Conservation (phyloP, 2,797 vertebrate species). For the Galaxias olidus region DNA sequence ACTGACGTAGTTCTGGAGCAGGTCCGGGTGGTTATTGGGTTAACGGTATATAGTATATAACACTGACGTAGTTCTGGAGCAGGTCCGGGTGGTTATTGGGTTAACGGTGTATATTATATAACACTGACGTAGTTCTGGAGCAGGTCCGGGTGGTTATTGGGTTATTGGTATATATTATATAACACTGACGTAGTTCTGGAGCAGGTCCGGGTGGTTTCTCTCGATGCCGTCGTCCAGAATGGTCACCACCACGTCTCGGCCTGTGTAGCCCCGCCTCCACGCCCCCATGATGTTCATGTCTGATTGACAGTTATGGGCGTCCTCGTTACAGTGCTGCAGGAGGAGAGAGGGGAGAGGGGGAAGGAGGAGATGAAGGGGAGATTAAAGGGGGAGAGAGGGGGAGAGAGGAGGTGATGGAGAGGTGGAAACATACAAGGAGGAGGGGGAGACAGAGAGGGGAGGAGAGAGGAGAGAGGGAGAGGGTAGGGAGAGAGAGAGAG, state of each 20-base stretch:
- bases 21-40: too few species aligned
- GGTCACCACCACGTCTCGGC: slow-evolving; percentile 96
- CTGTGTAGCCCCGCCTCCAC: slow-evolving; percentile 97
- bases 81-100: too few species aligned
- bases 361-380: slow-evolving; percentile 1
- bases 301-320: slow-evolving; percentile 93
- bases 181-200: slow-evolving; percentile 96
- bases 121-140: too few species aligned
- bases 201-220: slow-evolving; percentile 93
- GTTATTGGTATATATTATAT: too few species aligned
- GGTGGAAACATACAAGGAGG: slow-evolving; percentile 4
- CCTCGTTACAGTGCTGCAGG: slow-evolving; percentile 91
- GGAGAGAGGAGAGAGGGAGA: neutral
- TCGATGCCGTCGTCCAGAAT: slow-evolving; percentile 97
- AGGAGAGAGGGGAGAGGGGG: neutral
- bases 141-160: too few species aligned
- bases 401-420: too few species aligned
- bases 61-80: too few species aligned
- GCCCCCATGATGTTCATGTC: slow-evolving; percentile 99
- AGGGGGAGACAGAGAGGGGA: neutral
- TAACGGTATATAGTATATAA: too few species aligned
- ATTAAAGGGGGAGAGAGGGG: neutral
- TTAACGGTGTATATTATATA: too few species aligned
- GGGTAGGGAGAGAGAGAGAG: neutral
- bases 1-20: too few species aligned